Base-by-base conservation (phyloP, 2,797 vertebrate genomes). In the Otolemur crassicaudatus region DNA sequence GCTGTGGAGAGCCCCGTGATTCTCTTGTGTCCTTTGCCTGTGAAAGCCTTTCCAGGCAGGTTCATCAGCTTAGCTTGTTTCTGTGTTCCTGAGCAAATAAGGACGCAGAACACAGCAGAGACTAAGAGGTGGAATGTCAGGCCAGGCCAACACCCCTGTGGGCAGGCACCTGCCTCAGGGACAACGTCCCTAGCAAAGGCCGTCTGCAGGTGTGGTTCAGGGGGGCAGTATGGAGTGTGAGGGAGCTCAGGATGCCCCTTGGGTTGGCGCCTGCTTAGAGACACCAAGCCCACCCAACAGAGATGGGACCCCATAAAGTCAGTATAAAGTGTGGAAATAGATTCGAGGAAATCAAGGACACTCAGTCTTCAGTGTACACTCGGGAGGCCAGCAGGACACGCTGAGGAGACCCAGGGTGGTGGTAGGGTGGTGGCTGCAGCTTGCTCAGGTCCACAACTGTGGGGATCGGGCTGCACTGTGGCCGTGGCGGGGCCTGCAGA, bases 391-490 rank as follows among this genome's bases (percentile, higher is more conserved):
- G 25, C 43, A 23, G 31, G 4, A 19, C 60, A 13, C 0, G 6
- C 7, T 2, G 29, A 65, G 37, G 65, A 37, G 25, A 29, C 19
- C 25, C 63, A 0, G 0, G 27, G 43, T 4, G 5, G 34, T 4
- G 29, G 37, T 17, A 17, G 29, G 43, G 40, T 0, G 1, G 37
- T 11, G 63, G 46, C 34, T 14, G 17, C 56, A 23, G n/a, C 40
- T 56, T 10, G 12, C n/a, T 29, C 12, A 2, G 29, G 65, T 17
- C 31, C 46, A 1, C 49, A 0, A 25, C 34, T 14, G 0, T 9
- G 2, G 0, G 2, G 7, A 16, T 56, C 0, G 6, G 23, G 58
- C 20, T 3, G 63, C n/a, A 0, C 12, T 3, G 25, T 1, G 56
- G 29, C 0, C 7, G 8, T 6, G 12, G 34, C 34, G 34, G 70